phyloP scores from a whole-genome alignment of 2,797 vertebrate species.

The Leptodactylus fallax region DNA sequence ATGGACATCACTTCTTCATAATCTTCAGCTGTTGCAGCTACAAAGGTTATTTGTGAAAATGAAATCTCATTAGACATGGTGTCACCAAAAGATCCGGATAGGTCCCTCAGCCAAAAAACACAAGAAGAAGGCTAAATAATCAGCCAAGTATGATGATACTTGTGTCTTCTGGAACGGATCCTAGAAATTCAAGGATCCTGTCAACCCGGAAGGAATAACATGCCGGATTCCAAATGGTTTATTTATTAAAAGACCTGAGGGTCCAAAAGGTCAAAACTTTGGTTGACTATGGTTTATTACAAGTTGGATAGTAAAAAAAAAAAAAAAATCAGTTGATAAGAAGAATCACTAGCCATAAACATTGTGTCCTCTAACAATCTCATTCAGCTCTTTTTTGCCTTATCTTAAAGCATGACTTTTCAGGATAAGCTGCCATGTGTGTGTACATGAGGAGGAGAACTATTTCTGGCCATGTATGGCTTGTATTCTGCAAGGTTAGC shows the following conservation, averaged over 20 bases:
- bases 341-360: no score
- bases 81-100: neutral
- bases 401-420: no score
- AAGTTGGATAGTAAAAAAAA: no score
- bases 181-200: neutral
- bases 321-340: no score
- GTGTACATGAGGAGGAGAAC: no score
- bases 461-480: no score
- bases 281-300: no score
- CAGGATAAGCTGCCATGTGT: no score
- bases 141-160: neutral
- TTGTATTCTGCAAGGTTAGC: no score
- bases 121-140: neutral
- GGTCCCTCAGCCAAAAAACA: neutral
- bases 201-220: neutral
- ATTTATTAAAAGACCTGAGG: neutral
- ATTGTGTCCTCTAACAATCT: no score
- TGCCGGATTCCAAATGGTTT: neutral
- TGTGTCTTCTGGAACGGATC: neutral
- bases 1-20: constrained; percentile 15
- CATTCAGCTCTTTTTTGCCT: no score
- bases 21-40: constrained; percentile 2
- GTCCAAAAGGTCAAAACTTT: no score
- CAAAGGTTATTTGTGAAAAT: neutral
- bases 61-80: neutral